Evolutionary conservation across 2,113 vertebrate species (phyloP).

Genomic region (Amia ocellicauda): DNA sequence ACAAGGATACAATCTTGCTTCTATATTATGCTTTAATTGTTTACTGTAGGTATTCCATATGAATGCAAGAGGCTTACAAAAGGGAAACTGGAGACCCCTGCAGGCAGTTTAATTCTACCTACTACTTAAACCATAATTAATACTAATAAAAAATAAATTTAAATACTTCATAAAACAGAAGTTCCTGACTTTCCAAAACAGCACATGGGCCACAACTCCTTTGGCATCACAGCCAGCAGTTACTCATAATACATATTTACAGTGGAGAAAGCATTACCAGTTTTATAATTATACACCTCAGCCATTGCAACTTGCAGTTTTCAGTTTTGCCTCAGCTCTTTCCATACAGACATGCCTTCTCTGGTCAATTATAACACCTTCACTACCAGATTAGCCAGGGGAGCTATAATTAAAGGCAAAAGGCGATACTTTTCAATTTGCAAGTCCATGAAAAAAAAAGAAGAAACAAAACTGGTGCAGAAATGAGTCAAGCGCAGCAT

Average conservation of each 20-base stretch:
- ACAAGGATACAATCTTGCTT: too few relatives aligned
- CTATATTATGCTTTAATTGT: too few relatives aligned
- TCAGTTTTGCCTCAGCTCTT: neutral
- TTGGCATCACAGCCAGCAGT: neutral
- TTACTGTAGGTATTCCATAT: too few relatives aligned
- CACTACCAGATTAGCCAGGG: neutral
- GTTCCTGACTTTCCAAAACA: too few relatives aligned
- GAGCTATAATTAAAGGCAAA: neutral
- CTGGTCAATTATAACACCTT: neutral
- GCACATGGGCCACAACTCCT: neutral
- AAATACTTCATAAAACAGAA: too few relatives aligned
- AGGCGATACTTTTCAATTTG: neutral
- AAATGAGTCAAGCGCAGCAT: neutral
- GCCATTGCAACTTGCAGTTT: neutral
- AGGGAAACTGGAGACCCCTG: too few relatives aligned
- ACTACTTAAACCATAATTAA: too few relatives aligned
- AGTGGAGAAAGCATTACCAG: neutral
- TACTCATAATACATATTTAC: constrained; percentile 10
- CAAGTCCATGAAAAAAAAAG: neutral
- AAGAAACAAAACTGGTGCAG: neutral
- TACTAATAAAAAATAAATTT: too few relatives aligned
- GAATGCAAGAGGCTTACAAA: too few relatives aligned
- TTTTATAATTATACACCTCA: neutral
- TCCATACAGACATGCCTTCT: neutral
- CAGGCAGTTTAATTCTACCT: too few relatives aligned